Percentiles rank a stretch among this genome's conserved stretches.
phyloP scores from a whole-genome alignment of 2,888 invertebrate species.

The Ischnus inquisitorius region DNA sequence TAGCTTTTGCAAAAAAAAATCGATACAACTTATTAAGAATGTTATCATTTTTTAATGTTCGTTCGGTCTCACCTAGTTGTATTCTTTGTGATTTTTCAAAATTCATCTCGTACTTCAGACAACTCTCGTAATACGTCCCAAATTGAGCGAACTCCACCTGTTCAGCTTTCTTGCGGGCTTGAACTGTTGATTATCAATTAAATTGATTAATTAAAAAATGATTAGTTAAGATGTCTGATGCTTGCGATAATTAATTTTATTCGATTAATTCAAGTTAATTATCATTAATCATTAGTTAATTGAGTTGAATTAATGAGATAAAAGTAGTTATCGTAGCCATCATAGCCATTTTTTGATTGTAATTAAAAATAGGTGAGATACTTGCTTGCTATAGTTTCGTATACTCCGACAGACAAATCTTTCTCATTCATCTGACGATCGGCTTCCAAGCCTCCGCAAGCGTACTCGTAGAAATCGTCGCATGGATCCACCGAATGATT shows the following conservation, averaged over 20 bases:
- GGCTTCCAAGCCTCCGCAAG: constrained; percentile 78
- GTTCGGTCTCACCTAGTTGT: constrained; percentile 37
- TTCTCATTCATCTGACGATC: constrained; percentile 72
- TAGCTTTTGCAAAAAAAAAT: constrained; percentile 66
- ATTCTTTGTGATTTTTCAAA: constrained; percentile 44
- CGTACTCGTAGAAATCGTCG: constrained; percentile 77
- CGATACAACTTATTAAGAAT: constrained; percentile 7
- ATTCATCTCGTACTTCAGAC: constrained; percentile 72
- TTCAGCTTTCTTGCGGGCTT: constrained; percentile 67
- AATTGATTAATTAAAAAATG: background rate
- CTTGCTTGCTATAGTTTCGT: constrained; percentile 75
- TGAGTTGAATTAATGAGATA: background rate
- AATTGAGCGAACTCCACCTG: constrained; percentile 57
- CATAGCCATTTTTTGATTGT: constrained; percentile 2
- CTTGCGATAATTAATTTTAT: too few relatives aligned
- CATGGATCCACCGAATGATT: constrained; percentile 79
- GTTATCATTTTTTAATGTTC: background rate
- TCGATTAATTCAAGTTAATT: too few relatives aligned
- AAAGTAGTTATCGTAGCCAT: background rate
- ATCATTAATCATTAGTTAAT: background rate
- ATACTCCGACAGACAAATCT: constrained; percentile 66
- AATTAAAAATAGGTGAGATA: constrained; percentile 6
- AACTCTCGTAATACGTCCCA: constrained; percentile 75
- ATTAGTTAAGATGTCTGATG: background rate
- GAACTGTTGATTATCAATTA: constrained; percentile 63